Evolutionary conservation across 2,888 invertebrate genomes (phyloP).

Genomic region (Serrognathus titanus): DNA sequence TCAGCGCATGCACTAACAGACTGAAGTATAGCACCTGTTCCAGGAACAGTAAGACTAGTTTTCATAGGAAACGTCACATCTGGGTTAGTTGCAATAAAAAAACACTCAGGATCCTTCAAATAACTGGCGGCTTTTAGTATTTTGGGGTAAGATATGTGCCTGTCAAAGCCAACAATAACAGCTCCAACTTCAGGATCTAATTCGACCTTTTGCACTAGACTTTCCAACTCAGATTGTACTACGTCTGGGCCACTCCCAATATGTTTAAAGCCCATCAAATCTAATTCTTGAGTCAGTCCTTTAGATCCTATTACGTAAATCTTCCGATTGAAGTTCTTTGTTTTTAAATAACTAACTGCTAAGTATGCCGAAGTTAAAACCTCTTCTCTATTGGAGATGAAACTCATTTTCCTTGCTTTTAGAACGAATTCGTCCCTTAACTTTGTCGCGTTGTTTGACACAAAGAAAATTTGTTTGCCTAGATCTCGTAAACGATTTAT

Average conservation of each 20-base stretch:
- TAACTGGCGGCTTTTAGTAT: conserved; percentile 89
- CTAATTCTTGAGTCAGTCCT: conserved; percentile 81
- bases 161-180: conserved; percentile 93
- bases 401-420: conserved; percentile 72
- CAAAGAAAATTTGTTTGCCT: conserved; percentile 81
- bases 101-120: conserved; percentile 68
- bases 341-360: conserved; percentile 74
- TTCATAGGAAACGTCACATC: conserved; percentile 79
- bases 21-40: conserved; percentile 83
- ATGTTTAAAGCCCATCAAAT: conserved; percentile 71
- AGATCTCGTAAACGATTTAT: conserved; percentile 65
- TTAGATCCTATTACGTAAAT: conserved; percentile 80
- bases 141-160: conserved; percentile 87
- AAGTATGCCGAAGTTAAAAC: conserved; percentile 78
- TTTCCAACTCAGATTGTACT: conserved; percentile 53
- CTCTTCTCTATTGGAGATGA: conserved; percentile 64
- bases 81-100: conserved; percentile 91
- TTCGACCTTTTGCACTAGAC: conserved; percentile 56
- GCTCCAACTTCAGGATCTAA: conserved; percentile 82
- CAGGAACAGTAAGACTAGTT: conserved; percentile 53
- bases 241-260: conserved; percentile 74
- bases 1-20: conserved; percentile 83
- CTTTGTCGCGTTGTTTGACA: conserved; percentile 91
- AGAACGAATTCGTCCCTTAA: conserved; percentile 71
- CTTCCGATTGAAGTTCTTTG: conserved; percentile 69